Evolutionary conservation across 2,888 invertebrate species (phyloP), one percentile per base, ranked within the genome.

Genomic region (Xiphydria camelus): DNA sequence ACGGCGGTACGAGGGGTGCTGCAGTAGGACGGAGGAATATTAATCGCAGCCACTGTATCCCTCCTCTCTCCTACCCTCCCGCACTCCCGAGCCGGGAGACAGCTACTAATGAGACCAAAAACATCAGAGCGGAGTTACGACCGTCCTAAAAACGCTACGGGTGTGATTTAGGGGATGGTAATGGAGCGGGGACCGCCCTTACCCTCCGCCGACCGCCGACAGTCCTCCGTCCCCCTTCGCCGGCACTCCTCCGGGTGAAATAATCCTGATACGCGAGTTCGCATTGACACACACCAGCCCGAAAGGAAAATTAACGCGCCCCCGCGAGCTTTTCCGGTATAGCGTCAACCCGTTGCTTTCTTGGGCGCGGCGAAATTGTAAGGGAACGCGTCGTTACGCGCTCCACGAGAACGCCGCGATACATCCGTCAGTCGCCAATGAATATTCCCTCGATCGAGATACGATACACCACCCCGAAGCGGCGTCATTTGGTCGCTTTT

Each of bases 21-120:
- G 29, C 53, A 53, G 51, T 57, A 46, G 62, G 58, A 62, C 53
- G 53, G 51, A n/a, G 55, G 66, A 66, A 68, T 67, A 68, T 68
- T 68, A 68, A 68, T 68, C 66, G 68, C 59, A 66, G 63, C 61
- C 54, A 61, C 62, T 65, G 63, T 65, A 64, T 57, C 49, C 51
- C 41, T 47, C 52, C 40, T 36, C 36, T 25, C 34, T 10, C 34
- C 7, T 10, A 10, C 19, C 3, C 4, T 4, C 10, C 17, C 53
- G 58, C 55, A 61, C 52, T 56, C 53, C 51, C 55, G 55, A 55
- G 56, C 57, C 55, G 47, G 52, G 63, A 62, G 62, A 59, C 54
- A 65, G 63, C 63, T 68, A 68, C 68, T 68, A 68, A 68, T 68
- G 68, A 68, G 66, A 59, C 68, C 64, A 68, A 68, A 68, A 68